Conservation (phyloP, 2,113 vertebrate genomes). For the Paramormyrops kingsleyae region DNA sequence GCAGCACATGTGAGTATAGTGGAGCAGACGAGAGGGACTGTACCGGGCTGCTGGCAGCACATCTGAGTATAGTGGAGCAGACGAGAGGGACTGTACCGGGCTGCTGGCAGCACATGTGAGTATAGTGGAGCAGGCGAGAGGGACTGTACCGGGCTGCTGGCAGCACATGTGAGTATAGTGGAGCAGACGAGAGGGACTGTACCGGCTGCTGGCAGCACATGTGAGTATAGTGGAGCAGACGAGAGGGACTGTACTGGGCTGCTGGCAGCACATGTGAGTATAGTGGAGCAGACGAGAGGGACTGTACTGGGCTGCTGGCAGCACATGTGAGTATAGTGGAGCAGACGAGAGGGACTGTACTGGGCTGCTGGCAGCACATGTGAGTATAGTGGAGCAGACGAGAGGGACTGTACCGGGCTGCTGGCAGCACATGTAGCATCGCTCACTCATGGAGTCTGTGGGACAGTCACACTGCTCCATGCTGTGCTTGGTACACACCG, state of each 20-base stretch:
- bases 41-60: constrained; percentile 48
- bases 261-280: constrained; percentile 55
- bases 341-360: not conserved
- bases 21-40: not conserved
- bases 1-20: constrained; percentile 55
- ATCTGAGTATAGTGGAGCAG: constrained; percentile 31
- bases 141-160: not conserved
- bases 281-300: not conserved
- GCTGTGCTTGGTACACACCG: constrained; percentile 47
- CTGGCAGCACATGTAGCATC: constrained; percentile 68
- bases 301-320: constrained; percentile 36
- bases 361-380: not conserved
- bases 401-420: constrained; percentile 48
- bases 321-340: constrained; percentile 49
- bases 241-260: not conserved
- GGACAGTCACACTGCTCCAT: constrained; percentile 62
- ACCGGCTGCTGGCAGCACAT: constrained; percentile 55
- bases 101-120: constrained; percentile 64
- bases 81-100: constrained; percentile 42
- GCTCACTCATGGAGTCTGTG: constrained; percentile 50
- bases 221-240: not conserved
- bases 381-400: not conserved
- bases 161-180: constrained; percentile 56
- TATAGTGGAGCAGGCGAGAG: not conserved
- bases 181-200: not conserved